Evolutionary conservation across 2,888 invertebrate species (phyloP).

Genomic region (Eupeodes luniger): DNA sequence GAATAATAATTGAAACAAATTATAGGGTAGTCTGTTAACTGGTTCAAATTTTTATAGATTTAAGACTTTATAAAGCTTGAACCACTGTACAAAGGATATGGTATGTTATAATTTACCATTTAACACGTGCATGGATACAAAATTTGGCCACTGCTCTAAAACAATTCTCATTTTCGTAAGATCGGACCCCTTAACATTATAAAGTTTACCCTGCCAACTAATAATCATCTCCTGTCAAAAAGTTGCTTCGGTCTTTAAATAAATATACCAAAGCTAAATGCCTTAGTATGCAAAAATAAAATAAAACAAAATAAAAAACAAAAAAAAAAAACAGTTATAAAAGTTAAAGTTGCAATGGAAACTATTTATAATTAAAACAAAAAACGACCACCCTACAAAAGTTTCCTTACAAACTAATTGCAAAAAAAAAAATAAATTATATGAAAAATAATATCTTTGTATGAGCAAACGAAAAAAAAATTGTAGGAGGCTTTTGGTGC

Average conservation of each 20-base stretch:
- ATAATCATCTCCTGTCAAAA: constrained; percentile 14
- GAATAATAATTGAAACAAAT: too few relatives aligned
- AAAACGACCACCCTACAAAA: constrained; percentile 14
- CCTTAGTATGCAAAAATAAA: not conserved
- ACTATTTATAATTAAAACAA: constrained; percentile 26
- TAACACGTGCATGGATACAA: too few relatives aligned
- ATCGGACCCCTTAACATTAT: not conserved
- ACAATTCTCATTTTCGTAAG: not conserved
- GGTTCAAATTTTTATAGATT: too few relatives aligned
- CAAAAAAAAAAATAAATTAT: constrained; percentile 19
- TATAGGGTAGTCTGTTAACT: too few relatives aligned
- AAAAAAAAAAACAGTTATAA: not conserved
- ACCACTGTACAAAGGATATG: too few relatives aligned
- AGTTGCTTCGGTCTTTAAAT: not conserved
- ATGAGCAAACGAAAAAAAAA: constrained; percentile 6
- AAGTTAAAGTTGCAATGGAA: constrained; percentile 37
- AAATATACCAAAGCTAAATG: constrained; percentile 3
- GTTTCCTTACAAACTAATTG: constrained; percentile 39
- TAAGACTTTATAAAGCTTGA: too few relatives aligned
- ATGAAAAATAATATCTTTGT: constrained; percentile 36
- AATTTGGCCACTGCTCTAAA: too few relatives aligned
- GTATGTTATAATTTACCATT: too few relatives aligned
- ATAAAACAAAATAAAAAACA: not conserved
- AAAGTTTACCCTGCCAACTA: not conserved
- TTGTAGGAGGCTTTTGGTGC: constrained; percentile 15